These are phyloP conservation scores for Nannospalax galili DNA, from an alignment of 2,113 vertebrate species.

Conservation along the genomic window DNA sequence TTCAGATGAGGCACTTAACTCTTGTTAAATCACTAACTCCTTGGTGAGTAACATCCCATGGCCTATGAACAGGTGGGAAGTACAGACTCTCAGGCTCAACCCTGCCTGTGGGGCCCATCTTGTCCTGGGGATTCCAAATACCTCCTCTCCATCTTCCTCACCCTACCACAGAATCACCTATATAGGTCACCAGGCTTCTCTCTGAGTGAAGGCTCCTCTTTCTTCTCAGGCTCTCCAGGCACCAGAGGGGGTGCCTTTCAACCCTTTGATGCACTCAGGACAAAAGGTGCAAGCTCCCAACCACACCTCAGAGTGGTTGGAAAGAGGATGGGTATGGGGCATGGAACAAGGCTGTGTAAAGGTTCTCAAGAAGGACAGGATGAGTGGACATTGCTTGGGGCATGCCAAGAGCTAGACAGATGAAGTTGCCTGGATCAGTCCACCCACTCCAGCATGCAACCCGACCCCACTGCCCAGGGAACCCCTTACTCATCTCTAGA, in stretches of 20 bases:
- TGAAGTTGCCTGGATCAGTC: not conserved
- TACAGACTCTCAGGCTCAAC: not conserved
- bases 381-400: not conserved
- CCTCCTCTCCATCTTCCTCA: not conserved
- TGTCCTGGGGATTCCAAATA: not conserved
- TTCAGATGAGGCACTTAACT: fast-evolving
- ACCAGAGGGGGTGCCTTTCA: not conserved
- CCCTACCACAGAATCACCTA: not conserved
- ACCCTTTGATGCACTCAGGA: too few relatives aligned
- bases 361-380: not conserved
- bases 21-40: not conserved
- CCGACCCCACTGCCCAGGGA: not conserved
- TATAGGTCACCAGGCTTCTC: not conserved
- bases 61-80: not conserved
- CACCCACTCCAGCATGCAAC: not conserved
- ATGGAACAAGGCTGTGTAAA: not conserved
- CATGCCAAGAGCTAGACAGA: too few relatives aligned
- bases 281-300: not conserved
- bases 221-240: not conserved
- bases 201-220: not conserved
- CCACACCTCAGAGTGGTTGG: not conserved
- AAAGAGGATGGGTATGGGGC: too few relatives aligned
- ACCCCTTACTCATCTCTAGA: not conserved
- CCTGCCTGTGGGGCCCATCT: not conserved
- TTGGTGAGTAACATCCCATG: not conserved